Percentiles rank a stretch among this genome's conserved stretches.
Evolutionary conservation across 2,797 vertebrate genomes (phyloP).

Genomic region (Hapalemur alaotrensis): DNA sequence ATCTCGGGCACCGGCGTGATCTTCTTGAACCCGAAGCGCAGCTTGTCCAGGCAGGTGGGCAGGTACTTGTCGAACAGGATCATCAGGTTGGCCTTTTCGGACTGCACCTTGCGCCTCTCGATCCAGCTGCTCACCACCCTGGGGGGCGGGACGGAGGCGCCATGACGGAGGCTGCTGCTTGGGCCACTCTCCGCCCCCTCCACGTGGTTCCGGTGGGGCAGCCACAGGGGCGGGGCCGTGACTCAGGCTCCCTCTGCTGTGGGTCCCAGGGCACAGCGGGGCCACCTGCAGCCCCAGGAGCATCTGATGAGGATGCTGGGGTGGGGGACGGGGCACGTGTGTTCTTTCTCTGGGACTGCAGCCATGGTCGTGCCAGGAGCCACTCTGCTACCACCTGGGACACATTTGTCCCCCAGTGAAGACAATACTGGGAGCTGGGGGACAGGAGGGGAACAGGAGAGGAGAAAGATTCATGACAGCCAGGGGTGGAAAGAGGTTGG

Average conservation of each 20-base stretch:
- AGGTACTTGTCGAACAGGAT: slow-evolving; percentile 88
- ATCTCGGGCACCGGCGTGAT: slow-evolving; percentile 84
- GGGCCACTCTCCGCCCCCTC: accelerated
- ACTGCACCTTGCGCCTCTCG: slow-evolving; percentile 82
- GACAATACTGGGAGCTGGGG: background rate
- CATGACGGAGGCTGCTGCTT: accelerated
- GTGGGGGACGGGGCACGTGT: accelerated
- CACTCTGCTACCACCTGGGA: accelerated
- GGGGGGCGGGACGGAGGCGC: accelerated
- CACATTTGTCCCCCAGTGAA: background rate
- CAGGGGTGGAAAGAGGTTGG: too few species aligned
- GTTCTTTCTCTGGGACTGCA: background rate
- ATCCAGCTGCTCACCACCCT: slow-evolving; percentile 87
- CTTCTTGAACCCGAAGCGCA: slow-evolving; percentile 83
- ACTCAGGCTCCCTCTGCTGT: background rate
- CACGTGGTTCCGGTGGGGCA: accelerated
- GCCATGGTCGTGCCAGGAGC: background rate
- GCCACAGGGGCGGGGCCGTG: accelerated
- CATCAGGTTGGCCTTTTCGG: slow-evolving; percentile 82
- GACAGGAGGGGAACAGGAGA: too few species aligned
- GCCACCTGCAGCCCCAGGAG: background rate
- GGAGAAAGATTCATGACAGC: background rate
- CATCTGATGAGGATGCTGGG: background rate
- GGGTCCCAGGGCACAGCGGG: accelerated
- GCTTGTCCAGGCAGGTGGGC: slow-evolving; percentile 84